phyloP scores from a whole-genome alignment of 2,888 invertebrate species.

The Cryptocephalus primarius region DNA sequence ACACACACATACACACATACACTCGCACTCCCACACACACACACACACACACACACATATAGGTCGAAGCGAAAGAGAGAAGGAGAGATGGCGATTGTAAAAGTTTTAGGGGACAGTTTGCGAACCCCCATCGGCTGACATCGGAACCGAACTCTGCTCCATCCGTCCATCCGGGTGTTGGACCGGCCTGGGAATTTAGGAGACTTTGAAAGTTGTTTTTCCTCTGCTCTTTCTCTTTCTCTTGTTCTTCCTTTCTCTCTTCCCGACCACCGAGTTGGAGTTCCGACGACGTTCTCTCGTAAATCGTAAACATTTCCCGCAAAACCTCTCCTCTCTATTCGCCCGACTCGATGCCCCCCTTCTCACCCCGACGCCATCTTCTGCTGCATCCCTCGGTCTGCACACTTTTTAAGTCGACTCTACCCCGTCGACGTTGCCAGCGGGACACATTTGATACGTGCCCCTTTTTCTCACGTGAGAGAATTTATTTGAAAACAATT shows the following conservation, averaged over 20 bases:
- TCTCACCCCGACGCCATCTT: slow-evolving; percentile 8
- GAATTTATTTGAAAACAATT: no score
- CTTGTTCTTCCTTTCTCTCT: slow-evolving; percentile 4
- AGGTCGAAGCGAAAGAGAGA: no score
- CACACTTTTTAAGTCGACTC: slow-evolving; percentile 1
- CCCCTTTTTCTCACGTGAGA: no score
- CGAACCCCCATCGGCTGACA: slow-evolving; percentile 35
- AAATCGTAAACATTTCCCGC: slow-evolving; percentile 32
- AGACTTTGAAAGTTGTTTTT: no score
- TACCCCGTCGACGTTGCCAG: slow-evolving; percentile 14
- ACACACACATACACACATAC: no score
- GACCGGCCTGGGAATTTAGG: slow-evolving; percentile 13
- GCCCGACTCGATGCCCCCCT: slow-evolving; percentile 9
- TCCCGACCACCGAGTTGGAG: slow-evolving; percentile 24
- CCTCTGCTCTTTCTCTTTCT: slow-evolving; percentile 8
- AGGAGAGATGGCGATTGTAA: slow-evolving; percentile 43
- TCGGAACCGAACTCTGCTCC: slow-evolving; percentile 33
- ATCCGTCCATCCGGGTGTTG: slow-evolving; percentile 31
- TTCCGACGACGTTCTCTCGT: slow-evolving; percentile 18
- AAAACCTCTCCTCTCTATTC: slow-evolving; percentile 16
- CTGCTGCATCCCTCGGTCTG: slow-evolving; percentile 7
- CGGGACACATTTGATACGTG: neutral
- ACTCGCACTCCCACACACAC: no score
- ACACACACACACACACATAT: no score
- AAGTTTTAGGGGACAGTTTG: slow-evolving; percentile 51